Evolutionary conservation across 2,113 vertebrate genomes (phyloP), one percentile per base, ranked within the genome.

Genomic region (Taxidea taxus): DNA sequence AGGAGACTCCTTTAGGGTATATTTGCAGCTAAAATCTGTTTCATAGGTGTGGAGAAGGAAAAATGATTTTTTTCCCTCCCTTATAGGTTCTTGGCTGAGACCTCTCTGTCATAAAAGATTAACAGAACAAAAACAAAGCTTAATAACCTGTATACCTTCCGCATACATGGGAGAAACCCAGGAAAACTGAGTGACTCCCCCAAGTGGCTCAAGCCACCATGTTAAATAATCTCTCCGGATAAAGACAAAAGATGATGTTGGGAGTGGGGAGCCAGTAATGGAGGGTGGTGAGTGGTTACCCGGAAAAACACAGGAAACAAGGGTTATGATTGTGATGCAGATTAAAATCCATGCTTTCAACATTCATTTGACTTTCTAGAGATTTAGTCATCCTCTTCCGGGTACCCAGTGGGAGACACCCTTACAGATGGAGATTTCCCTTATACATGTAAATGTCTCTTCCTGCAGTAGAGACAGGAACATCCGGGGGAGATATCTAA

Each of bases 11-110:
- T 88, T 42, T 72, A 54, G 82, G 74, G 16, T 54, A 3, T 75
- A n/a, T 86, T 78, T 96, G 31, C 37, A 34, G 49, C n/a, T 72
- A 23, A 84, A 85, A 42, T 92, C n/a, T 94, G 34, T 92, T 97
- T 93, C 51, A 4, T 62, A 72, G n/a, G 54, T 51, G 29, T 66
- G 51, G 72, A 39, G 54, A 60, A 87, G 42, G 82, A 70, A 86
- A 80, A 94, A 75, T 58, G 23, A 49, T n/a, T 89, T 88, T 74
- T 29, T 49, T 13, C 39, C 47, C 64, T 20, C 25, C 7, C 13
- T 66, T 95, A 10, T 83, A 34, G 39, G 31, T 83, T 87, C 37
- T 74, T 88, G 84, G 44, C 47, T 75, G 66, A 83, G 47, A 60
- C 23, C 37, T 12, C 37, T 44, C 56, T 37, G 12, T 95, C 60